Conservation (phyloP, 2,113 vertebrate genomes). For the Megaceryle torquata region DNA sequence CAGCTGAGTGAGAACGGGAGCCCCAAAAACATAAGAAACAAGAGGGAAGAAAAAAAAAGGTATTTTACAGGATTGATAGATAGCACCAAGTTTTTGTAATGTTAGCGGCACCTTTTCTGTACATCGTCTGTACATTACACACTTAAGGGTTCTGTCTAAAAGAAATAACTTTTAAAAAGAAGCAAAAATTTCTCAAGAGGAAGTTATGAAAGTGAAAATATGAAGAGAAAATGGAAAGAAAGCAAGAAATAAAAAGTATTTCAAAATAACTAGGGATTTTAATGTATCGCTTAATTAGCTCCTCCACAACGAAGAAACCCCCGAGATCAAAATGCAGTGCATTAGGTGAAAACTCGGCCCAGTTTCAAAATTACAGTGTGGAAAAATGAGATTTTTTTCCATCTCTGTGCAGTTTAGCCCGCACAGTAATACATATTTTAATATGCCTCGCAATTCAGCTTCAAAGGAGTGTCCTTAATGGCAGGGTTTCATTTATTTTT, state of each 20-base stretch:
- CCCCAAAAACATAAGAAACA: not conserved
- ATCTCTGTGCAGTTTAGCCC: not conserved
- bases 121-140: not conserved
- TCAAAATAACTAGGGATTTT: not conserved
- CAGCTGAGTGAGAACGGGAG: not conserved
- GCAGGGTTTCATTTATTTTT: not conserved
- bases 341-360: not conserved
- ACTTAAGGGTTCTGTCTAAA: not conserved
- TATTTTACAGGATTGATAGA: not conserved
- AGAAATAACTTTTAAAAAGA: not conserved
- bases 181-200: not conserved
- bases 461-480: not conserved
- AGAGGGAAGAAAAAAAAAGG: not conserved
- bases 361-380: not conserved
- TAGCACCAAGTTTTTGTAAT: not conserved
- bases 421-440: conserved; percentile 9
- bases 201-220: not conserved
- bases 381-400: not conserved
- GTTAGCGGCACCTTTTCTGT: not conserved
- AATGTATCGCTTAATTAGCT: not conserved
- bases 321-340: not conserved
- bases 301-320: not conserved
- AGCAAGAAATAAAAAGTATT: not conserved
- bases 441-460: not conserved
- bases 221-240: not conserved